Conservation (phyloP, 2,797 vertebrate genomes). For the Emys orbicularis region DNA sequence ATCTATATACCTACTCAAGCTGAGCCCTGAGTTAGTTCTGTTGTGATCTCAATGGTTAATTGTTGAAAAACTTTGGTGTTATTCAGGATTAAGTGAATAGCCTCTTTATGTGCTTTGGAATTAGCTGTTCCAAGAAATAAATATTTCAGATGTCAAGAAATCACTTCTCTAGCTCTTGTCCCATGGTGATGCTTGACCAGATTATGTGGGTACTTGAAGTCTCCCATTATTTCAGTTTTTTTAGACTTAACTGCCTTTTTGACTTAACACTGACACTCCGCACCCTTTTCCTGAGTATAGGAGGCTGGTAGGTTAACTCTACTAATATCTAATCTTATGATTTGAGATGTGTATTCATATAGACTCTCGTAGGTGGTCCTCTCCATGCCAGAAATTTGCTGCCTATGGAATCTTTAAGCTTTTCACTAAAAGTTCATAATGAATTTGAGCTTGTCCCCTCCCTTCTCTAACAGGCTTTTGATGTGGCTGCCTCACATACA, state of each 20-base stretch:
- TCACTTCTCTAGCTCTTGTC: background rate
- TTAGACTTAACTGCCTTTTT: background rate
- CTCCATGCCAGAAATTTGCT: background rate
- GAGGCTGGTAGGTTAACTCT: background rate
- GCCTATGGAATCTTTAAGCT: background rate
- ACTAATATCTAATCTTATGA: background rate
- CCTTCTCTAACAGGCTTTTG: conserved; percentile 63
- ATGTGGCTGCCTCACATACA: background rate
- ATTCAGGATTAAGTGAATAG: background rate
- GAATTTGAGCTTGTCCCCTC: background rate
- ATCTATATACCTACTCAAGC: background rate
- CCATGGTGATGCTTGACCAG: background rate
- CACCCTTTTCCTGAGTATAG: background rate
- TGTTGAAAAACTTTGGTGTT: background rate
- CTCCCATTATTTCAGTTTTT: background rate
- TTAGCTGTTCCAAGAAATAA: background rate
- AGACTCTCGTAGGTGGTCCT: background rate
- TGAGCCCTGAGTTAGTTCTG: background rate
- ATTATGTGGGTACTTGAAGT: background rate
- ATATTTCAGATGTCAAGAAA: background rate
- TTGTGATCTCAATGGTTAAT: background rate
- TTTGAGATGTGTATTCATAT: background rate
- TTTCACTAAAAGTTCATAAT: background rate
- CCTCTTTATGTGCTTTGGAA: background rate
- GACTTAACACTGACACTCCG: background rate